These are phyloP conservation scores for Tigriopus californicus DNA, from an alignment of 2,888 invertebrate genomes.

Conservation along the genomic window DNA sequence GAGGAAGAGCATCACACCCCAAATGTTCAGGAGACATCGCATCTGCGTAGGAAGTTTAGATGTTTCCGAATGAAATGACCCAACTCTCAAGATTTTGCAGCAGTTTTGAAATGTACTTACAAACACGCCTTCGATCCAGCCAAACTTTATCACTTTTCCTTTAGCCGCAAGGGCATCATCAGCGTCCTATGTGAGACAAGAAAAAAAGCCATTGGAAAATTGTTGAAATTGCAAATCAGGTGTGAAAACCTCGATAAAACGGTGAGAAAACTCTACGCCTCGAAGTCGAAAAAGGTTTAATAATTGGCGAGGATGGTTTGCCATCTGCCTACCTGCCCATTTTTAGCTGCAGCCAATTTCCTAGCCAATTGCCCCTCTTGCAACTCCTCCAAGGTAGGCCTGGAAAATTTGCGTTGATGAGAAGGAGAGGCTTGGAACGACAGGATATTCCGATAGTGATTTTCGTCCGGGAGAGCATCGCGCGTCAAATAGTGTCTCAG, in stretches of 20 bases:
- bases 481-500: constrained; percentile 35
- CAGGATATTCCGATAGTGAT: constrained; percentile 29
- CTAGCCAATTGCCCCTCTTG: constrained; percentile 28
- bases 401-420: constrained; percentile 1
- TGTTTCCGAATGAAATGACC: too few relatives aligned
- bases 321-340: neutral
- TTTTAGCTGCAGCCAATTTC: too few relatives aligned
- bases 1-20: constrained; percentile 97
- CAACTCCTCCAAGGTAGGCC: constrained; percentile 27
- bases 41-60: constrained; percentile 35
- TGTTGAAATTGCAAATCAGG: neutral
- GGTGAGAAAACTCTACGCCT: neutral
- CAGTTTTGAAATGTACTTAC: neutral
- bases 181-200: neutral
- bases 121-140: constrained; percentile 84
- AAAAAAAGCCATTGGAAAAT: neutral
- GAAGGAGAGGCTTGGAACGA: constrained; percentile 20
- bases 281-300: too few relatives aligned
- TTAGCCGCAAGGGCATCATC: neutral
- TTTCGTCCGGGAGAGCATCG: constrained; percentile 31
- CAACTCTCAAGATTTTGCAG: too few relatives aligned
- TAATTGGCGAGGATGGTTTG: too few relatives aligned
- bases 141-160: constrained; percentile 50
- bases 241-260: too few relatives aligned
- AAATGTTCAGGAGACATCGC: constrained; percentile 89